Percentiles rank a stretch among this genome's conserved stretches.
Evolutionary conservation across 2,888 invertebrate genomes (phyloP).

Genomic region (Chalcosyrphus nemorum): DNA sequence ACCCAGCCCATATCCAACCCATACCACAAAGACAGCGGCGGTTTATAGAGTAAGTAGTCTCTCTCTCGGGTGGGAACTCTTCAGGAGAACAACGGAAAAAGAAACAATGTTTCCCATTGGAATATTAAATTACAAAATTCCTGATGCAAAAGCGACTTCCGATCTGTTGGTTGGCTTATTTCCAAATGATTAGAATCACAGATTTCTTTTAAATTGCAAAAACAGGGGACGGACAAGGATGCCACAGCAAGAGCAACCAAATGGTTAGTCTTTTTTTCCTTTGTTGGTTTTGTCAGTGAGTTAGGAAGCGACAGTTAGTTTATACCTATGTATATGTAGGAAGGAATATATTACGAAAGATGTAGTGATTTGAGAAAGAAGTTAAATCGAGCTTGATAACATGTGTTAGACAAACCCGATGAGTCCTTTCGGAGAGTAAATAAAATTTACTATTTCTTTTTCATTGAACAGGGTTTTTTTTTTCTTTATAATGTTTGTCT

Average conservation of each 20-base stretch:
- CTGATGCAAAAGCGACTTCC: constrained; percentile 53
- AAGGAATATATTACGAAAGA: background rate
- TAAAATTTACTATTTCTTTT: constrained; percentile 3
- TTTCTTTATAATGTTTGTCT: background rate
- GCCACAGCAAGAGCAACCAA: background rate
- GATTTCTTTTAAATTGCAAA: constrained; percentile 48
- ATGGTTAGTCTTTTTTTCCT: no score
- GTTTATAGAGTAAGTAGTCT: constrained; percentile 26
- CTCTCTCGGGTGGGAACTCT: constrained; percentile 15
- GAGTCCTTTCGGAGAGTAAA: constrained; percentile 1
- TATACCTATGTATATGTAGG: background rate
- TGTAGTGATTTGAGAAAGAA: constrained; percentile 23
- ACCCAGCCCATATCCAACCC: no score
- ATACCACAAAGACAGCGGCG: constrained; percentile 17
- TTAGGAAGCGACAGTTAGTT: background rate
- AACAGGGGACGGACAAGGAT: background rate
- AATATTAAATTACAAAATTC: constrained; percentile 59
- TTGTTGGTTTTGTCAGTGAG: no score
- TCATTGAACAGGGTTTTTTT: background rate
- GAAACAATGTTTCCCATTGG: constrained; percentile 17
- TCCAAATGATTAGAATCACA: constrained; percentile 65
- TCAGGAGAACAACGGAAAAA: background rate
- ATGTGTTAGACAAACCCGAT: constrained; percentile 23
- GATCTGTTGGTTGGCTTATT: constrained; percentile 55
- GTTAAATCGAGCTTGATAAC: constrained; percentile 44